A percentile compares a stretch with the other conserved stretches of the same genome.
Conservation (phyloP, 2,888 invertebrate species). For the Lepidocyrtinus sp. region DNA sequence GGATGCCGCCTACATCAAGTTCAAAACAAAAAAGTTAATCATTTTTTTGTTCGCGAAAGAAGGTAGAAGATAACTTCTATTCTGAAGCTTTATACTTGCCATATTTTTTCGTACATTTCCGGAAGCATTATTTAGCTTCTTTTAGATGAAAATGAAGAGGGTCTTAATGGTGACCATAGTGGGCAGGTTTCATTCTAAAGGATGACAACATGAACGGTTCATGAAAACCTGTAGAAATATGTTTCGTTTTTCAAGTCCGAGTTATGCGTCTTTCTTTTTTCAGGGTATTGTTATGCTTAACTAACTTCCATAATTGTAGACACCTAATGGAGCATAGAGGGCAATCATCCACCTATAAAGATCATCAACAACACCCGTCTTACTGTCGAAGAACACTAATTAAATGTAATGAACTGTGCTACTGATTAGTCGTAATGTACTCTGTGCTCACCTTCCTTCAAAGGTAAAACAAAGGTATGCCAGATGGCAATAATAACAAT, state of each 20-base stretch:
- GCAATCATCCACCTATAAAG: slow-evolving; percentile 46
- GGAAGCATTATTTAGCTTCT: slow-evolving; percentile 44
- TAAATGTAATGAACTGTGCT: slow-evolving; percentile 62
- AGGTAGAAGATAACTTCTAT: not conserved
- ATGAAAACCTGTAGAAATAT: not conserved
- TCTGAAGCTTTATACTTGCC: slow-evolving; percentile 6
- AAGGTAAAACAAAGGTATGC: slow-evolving; percentile 7
- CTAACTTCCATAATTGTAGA: slow-evolving; percentile 58
- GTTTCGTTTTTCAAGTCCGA: slow-evolving; percentile 3
- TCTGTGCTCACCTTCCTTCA: slow-evolving; percentile 30
- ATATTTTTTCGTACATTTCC: slow-evolving; percentile 55
- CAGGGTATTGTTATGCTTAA: slow-evolving; percentile 60
- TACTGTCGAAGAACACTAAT: slow-evolving; percentile 45
- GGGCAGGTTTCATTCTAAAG: slow-evolving; percentile 21
- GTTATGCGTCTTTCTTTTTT: slow-evolving; percentile 9
- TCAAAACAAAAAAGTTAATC: slow-evolving; percentile 16
- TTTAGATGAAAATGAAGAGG: not conserved
- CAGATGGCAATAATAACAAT: not conserved
- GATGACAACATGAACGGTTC: not conserved
- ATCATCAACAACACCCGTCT: slow-evolving; percentile 42
- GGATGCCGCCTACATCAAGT: slow-evolving; percentile 1
- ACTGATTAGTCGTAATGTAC: slow-evolving; percentile 59
- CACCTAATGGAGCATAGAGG: slow-evolving; percentile 43
- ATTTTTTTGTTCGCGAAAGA: not conserved
- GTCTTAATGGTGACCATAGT: slow-evolving; percentile 41